Evolutionary conservation across 2,797 vertebrate genomes (phyloP), one percentile per base, ranked within the genome.

Genomic region (Nannoperca australis): DNA sequence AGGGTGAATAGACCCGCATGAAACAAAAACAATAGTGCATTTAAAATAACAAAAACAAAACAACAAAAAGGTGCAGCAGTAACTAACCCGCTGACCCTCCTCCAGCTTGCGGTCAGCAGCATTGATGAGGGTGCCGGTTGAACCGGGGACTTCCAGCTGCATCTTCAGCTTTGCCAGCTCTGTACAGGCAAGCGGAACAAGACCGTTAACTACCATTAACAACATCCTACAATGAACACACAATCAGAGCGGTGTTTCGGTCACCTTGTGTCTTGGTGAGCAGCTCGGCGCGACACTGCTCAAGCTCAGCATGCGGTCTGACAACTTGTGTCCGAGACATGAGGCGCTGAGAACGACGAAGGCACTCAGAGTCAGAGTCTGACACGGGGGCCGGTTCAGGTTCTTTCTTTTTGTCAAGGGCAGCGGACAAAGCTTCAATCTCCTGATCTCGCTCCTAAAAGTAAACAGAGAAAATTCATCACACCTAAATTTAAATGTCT

Each of bases 51-150:
- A 27, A 27, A 27, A 27, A 27, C 24, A 27, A 27, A 27, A 27
- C 24, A 27, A 27, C 24, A 27, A 27, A 27, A 27, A 27, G 24
- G 11, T 18, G 13, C 4, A 62, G 36, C n/a, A 6, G n/a, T 54
- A 20, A 86, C 89, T 78, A n/a, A 99, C 98, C 96, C 96, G 95
- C 78, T 99, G 98, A 22, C 97, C 97, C 7, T 98, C 97, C 49
- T 96, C 95, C 75, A 99, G 94, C 80, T 99, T 99, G 77, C 95
- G 96, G 73, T 99, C 96, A 24, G 96, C 96, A 54, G 97, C 93
- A 53, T 9, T 73, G 8, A 96, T 96, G 24, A 96, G 89, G 17
- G 88, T 85, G 12, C 91, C 94, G 4, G 96, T 79, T 3, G 95
- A 92, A 55, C 95, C 94, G 15, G 96, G 94, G 0, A 95, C 90